Conservation (phyloP, 2,797 vertebrate genomes). For the Atherinosoma microstoma region DNA sequence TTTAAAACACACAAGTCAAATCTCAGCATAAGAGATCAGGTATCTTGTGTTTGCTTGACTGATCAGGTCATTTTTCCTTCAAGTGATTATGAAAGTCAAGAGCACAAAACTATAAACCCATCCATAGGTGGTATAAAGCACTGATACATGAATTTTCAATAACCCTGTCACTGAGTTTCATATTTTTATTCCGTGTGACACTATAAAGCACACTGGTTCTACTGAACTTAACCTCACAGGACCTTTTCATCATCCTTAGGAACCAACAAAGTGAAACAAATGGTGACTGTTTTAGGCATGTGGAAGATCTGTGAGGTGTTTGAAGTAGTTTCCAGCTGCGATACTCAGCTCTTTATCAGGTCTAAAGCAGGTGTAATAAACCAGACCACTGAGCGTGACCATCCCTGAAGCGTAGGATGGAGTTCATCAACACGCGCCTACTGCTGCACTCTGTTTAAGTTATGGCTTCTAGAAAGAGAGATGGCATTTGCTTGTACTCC, state of each 20-base stretch:
- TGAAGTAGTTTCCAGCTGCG: slow-evolving; percentile 60
- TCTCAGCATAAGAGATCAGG: too few relatives aligned
- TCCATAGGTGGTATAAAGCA: slow-evolving; percentile 28
- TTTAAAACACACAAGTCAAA: too few relatives aligned
- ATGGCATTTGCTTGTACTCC: slow-evolving; percentile 14
- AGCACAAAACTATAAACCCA: slow-evolving; percentile 36
- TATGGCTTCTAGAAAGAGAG: slow-evolving; percentile 30
- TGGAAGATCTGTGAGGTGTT: slow-evolving; percentile 51
- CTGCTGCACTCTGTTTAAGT: slow-evolving; percentile 43
- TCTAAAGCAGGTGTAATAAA: slow-evolving; percentile 71
- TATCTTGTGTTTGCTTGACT: neutral
- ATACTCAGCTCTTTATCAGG: slow-evolving; percentile 58
- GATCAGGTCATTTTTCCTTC: slow-evolving; percentile 22
- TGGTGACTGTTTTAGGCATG: slow-evolving; percentile 34
- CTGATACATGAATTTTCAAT: slow-evolving; percentile 50
- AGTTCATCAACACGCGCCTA: slow-evolving; percentile 65
- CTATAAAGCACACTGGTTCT: slow-evolving; percentile 17
- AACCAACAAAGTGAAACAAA: slow-evolving; percentile 67
- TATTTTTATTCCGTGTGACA: slow-evolving; percentile 55
- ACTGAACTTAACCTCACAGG: slow-evolving; percentile 48
- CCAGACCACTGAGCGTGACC: slow-evolving; percentile 61
- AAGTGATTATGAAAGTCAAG: slow-evolving; percentile 41
- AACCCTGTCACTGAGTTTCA: slow-evolving; percentile 32
- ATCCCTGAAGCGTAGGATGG: slow-evolving; percentile 41
- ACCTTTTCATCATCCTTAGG: slow-evolving; percentile 55